phyloP scores from a whole-genome alignment of 2,797 vertebrate species.

The Acanthis flammea region DNA sequence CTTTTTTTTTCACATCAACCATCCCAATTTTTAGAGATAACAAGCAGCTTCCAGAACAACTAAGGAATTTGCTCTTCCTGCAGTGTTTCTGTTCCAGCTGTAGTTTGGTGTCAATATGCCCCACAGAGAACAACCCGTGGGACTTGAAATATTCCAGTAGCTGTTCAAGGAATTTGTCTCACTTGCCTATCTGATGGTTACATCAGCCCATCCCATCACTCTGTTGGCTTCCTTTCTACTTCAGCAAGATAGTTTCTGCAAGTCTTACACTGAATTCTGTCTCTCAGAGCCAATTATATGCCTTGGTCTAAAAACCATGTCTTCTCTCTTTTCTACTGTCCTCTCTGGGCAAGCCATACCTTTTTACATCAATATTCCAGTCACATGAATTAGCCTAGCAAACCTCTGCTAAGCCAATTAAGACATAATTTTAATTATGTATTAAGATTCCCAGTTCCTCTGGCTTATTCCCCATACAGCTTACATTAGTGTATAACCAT shows the following conservation, averaged over 20 bases:
- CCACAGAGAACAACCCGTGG: background rate
- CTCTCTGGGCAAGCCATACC: background rate
- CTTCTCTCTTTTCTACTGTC: background rate
- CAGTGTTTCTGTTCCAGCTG: background rate
- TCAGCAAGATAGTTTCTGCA: background rate
- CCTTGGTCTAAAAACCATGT: background rate
- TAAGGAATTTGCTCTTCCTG: background rate
- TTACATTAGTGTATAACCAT: background rate
- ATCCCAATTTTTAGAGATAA: background rate
- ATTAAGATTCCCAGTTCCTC: conserved; percentile 29
- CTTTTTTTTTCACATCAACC: background rate
- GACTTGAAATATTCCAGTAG: background rate
- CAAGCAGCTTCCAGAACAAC: background rate
- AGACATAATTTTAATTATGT: conserved; percentile 52
- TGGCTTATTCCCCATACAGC: background rate
- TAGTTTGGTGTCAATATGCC: background rate
- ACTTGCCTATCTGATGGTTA: background rate
- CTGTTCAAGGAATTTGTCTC: background rate
- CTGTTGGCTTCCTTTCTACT: background rate
- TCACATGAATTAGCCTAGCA: background rate
- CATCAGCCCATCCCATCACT: background rate
- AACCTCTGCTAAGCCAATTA: conserved; percentile 44
- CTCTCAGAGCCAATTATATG: background rate
- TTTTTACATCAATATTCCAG: conserved; percentile 31
- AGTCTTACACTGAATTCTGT: background rate